phyloP scores from a whole-genome alignment of 92 coral and sea anemone species.

The Metridium senile region DNA sequence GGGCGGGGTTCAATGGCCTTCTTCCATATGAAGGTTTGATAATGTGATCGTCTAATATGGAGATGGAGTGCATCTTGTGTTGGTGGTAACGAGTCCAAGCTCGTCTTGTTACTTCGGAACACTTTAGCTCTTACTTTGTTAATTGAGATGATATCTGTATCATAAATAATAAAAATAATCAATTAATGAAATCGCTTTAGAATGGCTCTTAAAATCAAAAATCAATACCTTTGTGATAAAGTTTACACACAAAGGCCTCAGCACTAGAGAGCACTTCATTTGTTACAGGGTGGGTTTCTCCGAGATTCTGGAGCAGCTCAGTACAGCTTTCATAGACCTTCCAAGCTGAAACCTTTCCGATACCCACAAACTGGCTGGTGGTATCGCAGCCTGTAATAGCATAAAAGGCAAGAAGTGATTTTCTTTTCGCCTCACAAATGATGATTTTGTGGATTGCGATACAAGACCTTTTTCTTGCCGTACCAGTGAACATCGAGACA shows the following conservation, averaged over 20 bases:
- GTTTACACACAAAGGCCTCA: slow-evolving; percentile 70
- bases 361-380: slow-evolving; percentile 55
- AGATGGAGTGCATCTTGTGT: slow-evolving; percentile 61
- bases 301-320: slow-evolving; percentile 27
- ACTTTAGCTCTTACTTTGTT: slow-evolving; percentile 44
- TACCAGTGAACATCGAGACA: slow-evolving; percentile 72
- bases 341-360: slow-evolving; percentile 46
- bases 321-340: slow-evolving; percentile 26
- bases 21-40: slow-evolving; percentile 45
- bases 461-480: slow-evolving; percentile 42
- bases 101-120: slow-evolving; percentile 55
- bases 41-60: slow-evolving; percentile 44
- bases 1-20: slow-evolving; percentile 41
- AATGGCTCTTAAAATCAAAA: background rate
- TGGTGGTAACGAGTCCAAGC: slow-evolving; percentile 43
- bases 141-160: slow-evolving; percentile 26
- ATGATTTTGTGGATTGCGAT: slow-evolving; percentile 54
- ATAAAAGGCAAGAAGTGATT: slow-evolving; percentile 67
- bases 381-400: slow-evolving; percentile 60
- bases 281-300: slow-evolving; percentile 21
- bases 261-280: slow-evolving; percentile 46
- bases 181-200: background rate
- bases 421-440: slow-evolving; percentile 40
- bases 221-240: slow-evolving; percentile 42
- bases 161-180: background rate